Evolutionary conservation across 2,888 invertebrate genomes (phyloP), one percentile per base, ranked within the genome.

Genomic region (Nudaria mundana): DNA sequence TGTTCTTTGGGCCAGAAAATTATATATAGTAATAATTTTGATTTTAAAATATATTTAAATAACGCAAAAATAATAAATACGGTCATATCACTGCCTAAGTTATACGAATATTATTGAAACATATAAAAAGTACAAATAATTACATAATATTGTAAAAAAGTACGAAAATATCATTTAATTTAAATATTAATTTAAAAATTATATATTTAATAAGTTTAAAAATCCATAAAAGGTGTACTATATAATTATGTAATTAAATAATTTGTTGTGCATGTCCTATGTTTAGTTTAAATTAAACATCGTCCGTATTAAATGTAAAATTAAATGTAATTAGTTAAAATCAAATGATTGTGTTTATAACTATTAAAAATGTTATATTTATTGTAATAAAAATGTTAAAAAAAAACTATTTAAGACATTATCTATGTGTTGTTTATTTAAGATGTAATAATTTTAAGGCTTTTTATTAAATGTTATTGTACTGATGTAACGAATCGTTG

Each of bases 371-470:
- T 46, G 30, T 58, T 53, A 47, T 40, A 42, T n/a, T 44, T 38
- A 43, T 44, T 58, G 46, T 53, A 56, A 51, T 37, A 33, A 53
- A 28, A 48, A 48, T 43, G 40, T 47, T 53, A 34, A 53, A 26
- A 30, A 22, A 31, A 39, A 49, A 44, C 36, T 53, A 59, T 56
- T 48, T 51, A 58, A 59, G 60, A 56, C 59, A 56, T 58, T 56
- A 52, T 52, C 43, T 50, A 52, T 57, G 55, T 46, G 52, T 57
- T 57, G 58, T 58, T 57, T 47, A 39, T 52, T 57, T 37, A 50
- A 45, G 48, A 58, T 8, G 20, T 20, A 20, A 7, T 20, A 20
- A 20, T 20, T 52, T 57, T 37, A 49, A 45, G 45, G 58, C 58
- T 55, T 56, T 24, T n/a, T n/a, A n/a, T n/a, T 57, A 37, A 53